These are phyloP conservation scores for Varanus komodoensis DNA, from an alignment of 2,113 vertebrate genomes.

Conservation along the genomic window DNA sequence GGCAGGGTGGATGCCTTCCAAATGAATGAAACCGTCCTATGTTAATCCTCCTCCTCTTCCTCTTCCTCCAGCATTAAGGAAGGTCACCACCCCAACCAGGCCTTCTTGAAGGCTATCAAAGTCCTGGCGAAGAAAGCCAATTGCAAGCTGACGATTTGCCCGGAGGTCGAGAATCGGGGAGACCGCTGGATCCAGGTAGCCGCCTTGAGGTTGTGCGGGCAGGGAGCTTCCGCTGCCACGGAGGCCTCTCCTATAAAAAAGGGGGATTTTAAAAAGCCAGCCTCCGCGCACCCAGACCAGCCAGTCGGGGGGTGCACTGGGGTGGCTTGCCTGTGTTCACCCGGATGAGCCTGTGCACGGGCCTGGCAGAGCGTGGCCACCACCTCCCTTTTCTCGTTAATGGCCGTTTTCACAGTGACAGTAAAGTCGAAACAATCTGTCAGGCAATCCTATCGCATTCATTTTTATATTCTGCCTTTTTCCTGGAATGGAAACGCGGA, in stretches of 20 bases:
- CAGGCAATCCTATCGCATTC: too few relatives aligned
- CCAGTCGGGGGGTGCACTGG: too few relatives aligned
- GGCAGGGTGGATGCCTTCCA: accelerated
- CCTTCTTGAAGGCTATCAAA: constrained; percentile 82
- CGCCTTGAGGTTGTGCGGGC: neutral
- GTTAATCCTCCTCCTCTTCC: accelerated
- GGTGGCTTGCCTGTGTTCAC: too few relatives aligned
- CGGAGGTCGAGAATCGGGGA: constrained; percentile 74
- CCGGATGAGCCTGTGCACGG: too few relatives aligned
- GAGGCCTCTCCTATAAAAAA: too few relatives aligned
- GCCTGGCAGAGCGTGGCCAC: too few relatives aligned
- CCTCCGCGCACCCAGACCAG: too few relatives aligned
- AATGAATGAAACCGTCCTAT: accelerated
- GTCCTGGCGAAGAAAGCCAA: constrained; percentile 71
- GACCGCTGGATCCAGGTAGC: constrained; percentile 97
- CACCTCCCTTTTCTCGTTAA: too few relatives aligned
- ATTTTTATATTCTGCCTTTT: too few relatives aligned
- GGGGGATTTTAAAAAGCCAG: too few relatives aligned
- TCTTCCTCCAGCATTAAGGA: constrained; percentile 71
- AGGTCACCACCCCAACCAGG: constrained; percentile 66
- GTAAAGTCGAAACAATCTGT: too few relatives aligned
- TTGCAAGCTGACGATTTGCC: constrained; percentile 82
- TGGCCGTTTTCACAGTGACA: too few relatives aligned
- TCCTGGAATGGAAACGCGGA: neutral
- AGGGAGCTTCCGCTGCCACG: neutral